These are phyloP conservation scores for Corapipo altera DNA, from an alignment of 2,113 vertebrate species.

Conservation along the genomic window DNA sequence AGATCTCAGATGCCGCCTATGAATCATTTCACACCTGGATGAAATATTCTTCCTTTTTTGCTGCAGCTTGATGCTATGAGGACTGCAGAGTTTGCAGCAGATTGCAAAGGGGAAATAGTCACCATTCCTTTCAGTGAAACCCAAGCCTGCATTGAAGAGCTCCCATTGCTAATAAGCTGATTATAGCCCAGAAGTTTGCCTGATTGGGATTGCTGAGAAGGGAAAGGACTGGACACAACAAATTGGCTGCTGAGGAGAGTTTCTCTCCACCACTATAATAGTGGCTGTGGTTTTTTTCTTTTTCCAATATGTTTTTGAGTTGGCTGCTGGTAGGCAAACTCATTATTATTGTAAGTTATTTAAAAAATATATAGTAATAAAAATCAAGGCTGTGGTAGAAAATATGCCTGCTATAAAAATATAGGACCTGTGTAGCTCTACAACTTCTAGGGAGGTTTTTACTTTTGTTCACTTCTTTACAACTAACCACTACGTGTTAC, in stretches of 20 bases:
- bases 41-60: constrained; percentile 16
- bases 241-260: neutral
- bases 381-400: constrained; percentile 62
- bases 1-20: constrained; percentile 63
- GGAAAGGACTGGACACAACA: neutral
- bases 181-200: neutral
- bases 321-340: constrained; percentile 91
- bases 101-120: neutral
- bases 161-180: neutral
- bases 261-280: neutral
- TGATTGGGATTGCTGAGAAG: neutral
- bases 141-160: neutral
- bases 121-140: neutral
- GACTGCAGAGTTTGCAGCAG: neutral
- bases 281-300: neutral
- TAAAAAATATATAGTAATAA: constrained; percentile 55
- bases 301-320: constrained; percentile 69
- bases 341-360: constrained; percentile 70
- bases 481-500: constrained; percentile 13
- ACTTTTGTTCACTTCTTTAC: constrained; percentile 44
- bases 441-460: neutral
- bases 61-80: constrained; percentile 38
- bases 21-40: constrained; percentile 68
- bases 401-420: constrained; percentile 49
- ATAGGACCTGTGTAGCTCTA: constrained; percentile 19